A percentile compares a stretch with the other conserved stretches of the same genome.
phyloP scores from a whole-genome alignment of 2,113 vertebrate species.

The Rhombomys opimus region DNA sequence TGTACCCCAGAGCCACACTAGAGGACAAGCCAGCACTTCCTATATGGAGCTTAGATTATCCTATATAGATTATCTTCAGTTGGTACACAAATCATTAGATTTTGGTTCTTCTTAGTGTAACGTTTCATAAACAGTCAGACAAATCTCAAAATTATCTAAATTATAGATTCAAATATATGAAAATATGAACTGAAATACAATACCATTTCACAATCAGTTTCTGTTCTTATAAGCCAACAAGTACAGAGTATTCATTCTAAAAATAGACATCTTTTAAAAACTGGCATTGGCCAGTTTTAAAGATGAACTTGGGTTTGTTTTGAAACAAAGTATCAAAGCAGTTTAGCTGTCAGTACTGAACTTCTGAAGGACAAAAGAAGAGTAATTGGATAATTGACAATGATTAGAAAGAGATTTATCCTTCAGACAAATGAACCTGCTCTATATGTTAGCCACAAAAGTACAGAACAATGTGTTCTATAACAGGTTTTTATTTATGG shows the following conservation, averaged over 20 bases:
- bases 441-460: neutral
- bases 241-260: neutral
- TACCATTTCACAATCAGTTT: neutral
- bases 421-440: neutral
- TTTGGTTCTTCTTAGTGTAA: neutral
- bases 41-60: neutral
- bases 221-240: neutral
- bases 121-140: neutral
- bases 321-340: neutral
- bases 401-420: conserved; percentile 6
- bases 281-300: neutral
- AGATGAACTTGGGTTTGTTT: conserved; percentile 8
- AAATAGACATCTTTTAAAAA: neutral
- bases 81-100: neutral
- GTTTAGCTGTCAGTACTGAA: neutral
- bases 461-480: neutral
- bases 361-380: conserved; percentile 21
- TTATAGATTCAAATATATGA: neutral
- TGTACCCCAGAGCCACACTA: neutral
- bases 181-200: conserved; percentile 1
- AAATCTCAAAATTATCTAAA: neutral
- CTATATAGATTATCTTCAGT: neutral
- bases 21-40: neutral
- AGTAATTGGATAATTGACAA: neutral
- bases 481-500: conserved; percentile 19